These are phyloP conservation scores for Aphrophora alni DNA, from an alignment of 2,888 invertebrate genomes.

Conservation along the genomic window DNA sequence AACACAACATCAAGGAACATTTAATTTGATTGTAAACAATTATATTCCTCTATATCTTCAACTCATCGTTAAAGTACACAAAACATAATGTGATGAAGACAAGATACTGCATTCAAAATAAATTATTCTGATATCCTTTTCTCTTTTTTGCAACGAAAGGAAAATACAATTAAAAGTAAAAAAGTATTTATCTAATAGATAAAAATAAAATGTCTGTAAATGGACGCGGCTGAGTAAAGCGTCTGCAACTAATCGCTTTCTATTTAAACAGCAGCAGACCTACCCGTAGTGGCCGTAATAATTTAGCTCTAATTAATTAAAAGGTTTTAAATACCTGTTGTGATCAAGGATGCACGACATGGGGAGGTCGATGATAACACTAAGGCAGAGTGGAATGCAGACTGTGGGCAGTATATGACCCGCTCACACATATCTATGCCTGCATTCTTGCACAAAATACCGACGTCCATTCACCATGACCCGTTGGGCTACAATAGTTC, in stretches of 20 bases:
- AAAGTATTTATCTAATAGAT: too few species aligned
- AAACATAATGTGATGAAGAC: too few species aligned
- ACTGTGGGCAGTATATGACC: neutral
- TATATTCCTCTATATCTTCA: too few species aligned
- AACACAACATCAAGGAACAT: too few species aligned
- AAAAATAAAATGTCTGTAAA: too few species aligned
- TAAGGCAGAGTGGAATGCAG: neutral
- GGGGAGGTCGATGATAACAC: neutral
- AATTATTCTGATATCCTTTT: too few species aligned
- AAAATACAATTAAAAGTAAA: too few species aligned
- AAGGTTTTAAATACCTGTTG: neutral
- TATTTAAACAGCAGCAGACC: neutral
- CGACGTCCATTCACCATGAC: neutral
- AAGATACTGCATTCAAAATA: too few species aligned
- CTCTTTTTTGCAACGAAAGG: too few species aligned
- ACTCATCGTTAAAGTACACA: too few species aligned
- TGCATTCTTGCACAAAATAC: slow-evolving; percentile 4
- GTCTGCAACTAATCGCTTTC: neutral
- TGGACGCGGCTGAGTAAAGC: too few species aligned
- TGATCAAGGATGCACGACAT: neutral
- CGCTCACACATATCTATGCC: neutral
- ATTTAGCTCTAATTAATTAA: neutral
- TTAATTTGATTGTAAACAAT: too few species aligned
- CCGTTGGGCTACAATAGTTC: neutral
- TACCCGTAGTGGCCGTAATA: neutral